Evolutionary conservation across 2,888 invertebrate species (phyloP), one percentile per base, ranked within the genome.

Genomic region (Synergus laeviventris): DNA sequence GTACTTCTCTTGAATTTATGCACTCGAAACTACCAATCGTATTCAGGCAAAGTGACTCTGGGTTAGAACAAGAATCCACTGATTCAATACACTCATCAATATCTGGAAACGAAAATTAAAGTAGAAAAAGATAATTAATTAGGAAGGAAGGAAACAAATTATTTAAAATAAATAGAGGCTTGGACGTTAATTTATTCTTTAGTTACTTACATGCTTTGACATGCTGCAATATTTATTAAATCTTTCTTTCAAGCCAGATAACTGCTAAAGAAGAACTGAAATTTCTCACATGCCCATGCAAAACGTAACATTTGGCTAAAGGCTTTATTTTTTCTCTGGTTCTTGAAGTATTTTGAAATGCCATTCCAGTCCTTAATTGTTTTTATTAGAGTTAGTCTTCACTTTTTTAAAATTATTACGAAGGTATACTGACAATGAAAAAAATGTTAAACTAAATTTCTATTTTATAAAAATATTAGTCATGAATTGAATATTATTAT

Each of bases 11-110:
- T 73, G 64, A 11, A 70, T 12, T 31, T 16, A 62, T 81, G 73
- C 89, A 89, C 70, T 86, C 84, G 89, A 94, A 97, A 0, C 96
- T 94, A 0, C 97, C 97, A 18, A 94, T 93, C 0, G 94, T 95
- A 89, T 98, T 98, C 16, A 94, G 91, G 86, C 97, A 98, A 54
- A 91, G 91, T 78, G 93, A 83, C 39, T 83, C 82, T 59, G 91
- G 91, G 49, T 89, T 87, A 5, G 89, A 89, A 86, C 94, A 94
- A 18, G 92, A 91, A 75, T 84, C 83, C 45, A 18, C 79, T 14
- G 82, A 70, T 45, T 85, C 76, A 0, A 87, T 84, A 86, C 94
- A 94, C 83, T 94, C 94, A 83, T 94, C 92, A 76, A 93, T 89
- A 86, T 94, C 94, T 93, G 81, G 16, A 76, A 82, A 31, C 54